phyloP scores from a whole-genome alignment of 2,113 vertebrate genomes.

The Chunga burmeisteri region DNA sequence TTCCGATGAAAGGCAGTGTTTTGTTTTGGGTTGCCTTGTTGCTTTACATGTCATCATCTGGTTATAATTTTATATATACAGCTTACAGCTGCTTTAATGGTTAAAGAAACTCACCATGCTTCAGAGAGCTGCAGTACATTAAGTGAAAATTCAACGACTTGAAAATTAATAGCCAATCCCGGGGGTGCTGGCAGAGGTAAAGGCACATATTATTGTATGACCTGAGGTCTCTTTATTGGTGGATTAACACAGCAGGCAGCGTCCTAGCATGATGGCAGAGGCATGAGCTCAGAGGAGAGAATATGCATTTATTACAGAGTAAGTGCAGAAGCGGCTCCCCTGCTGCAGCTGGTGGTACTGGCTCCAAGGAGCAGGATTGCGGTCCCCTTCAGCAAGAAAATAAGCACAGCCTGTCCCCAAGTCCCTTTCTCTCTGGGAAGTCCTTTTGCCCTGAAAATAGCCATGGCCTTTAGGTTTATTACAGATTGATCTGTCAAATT shows the following conservation, averaged over 20 bases:
- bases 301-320: background rate
- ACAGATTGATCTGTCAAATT: background rate
- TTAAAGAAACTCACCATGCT: background rate
- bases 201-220: constrained; percentile 20
- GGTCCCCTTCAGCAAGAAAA: background rate
- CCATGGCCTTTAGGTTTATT: background rate
- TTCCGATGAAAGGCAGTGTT: background rate
- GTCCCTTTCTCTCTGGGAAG: background rate
- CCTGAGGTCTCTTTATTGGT: constrained; percentile 32
- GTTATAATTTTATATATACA: background rate
- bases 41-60: background rate
- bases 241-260: constrained; percentile 45
- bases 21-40: background rate
- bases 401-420: background rate
- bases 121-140: constrained; percentile 10
- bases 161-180: constrained; percentile 48
- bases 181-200: constrained; percentile 24
- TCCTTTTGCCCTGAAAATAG: background rate
- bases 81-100: background rate
- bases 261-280: background rate
- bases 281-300: constrained; percentile 9
- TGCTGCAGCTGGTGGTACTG: constrained; percentile 16
- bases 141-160: constrained; percentile 32
- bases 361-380: background rate
- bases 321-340: background rate